A percentile compares a stretch with the other conserved stretches of the same genome.
Evolutionary conservation across 2,113 vertebrate species (phyloP).

Genomic region (Hippopotamus amphibius): DNA sequence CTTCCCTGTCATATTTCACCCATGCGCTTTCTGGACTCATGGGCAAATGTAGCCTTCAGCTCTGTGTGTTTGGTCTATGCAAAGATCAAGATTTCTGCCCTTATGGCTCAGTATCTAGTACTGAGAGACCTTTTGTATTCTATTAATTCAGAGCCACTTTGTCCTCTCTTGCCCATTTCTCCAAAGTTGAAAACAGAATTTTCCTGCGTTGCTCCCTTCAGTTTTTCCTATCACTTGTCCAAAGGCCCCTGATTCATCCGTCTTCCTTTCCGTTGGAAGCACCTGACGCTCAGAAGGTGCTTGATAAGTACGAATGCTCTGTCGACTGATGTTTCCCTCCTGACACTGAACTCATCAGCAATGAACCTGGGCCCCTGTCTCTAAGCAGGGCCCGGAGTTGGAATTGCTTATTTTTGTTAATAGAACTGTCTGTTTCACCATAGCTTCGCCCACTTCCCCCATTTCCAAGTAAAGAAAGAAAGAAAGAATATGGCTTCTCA

Average conservation of each 20-base stretch:
- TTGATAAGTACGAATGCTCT: neutral
- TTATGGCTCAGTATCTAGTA: neutral
- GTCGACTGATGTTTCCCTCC: neutral
- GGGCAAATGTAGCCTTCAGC: neutral
- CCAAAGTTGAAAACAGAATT: neutral
- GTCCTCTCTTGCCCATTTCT: neutral
- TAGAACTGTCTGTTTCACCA: neutral
- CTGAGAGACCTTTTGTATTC: neutral
- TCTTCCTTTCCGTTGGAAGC: neutral
- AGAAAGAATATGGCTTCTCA: neutral
- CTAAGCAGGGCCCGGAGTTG: neutral
- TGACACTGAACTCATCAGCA: neutral
- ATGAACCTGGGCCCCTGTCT: neutral
- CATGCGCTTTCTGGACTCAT: neutral
- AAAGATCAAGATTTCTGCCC: neutral
- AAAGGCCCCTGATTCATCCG: neutral
- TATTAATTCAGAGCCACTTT: neutral
- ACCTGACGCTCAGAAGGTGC: neutral
- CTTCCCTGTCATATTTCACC: neutral
- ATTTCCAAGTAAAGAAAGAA: neutral
- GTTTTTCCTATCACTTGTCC: neutral
- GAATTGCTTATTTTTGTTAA: slow-evolving; percentile 7
- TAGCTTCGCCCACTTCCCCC: neutral
- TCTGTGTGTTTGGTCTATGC: neutral
- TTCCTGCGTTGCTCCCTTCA: neutral